Evolutionary conservation across 2,797 vertebrate genomes (phyloP), one percentile per base, ranked within the genome.

Genomic region (Zenarchopterus dispar): DNA sequence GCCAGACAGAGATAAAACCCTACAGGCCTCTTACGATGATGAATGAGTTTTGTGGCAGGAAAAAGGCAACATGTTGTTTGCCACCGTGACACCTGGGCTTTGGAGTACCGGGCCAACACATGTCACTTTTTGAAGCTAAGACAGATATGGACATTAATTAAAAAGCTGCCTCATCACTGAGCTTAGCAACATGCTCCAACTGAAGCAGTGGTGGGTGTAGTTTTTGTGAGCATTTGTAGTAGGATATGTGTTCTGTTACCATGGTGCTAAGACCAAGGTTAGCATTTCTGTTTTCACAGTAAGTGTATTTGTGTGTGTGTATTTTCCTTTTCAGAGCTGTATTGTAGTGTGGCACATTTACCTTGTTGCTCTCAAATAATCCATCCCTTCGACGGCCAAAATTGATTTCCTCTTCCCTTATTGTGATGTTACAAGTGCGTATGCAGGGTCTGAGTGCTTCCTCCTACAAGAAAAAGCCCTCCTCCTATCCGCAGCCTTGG

Each of bases 21-120:
- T 86, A 82, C 84, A 86, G 84, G 83, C 86, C 82, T 64, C 71
- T 67, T 50, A 73, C 8, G 69, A 87, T 89, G 87, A 90, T 88
- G 80, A 84, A 89, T n/a, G 58, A 49, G 61, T 67, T 82, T 81
- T 83, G 70, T 70, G 81, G 82, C 72, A 81, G 79, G 74, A 84
- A 83, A 80, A 78, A 80, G 77, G 70, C 75, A 75, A 81, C 71
- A 62, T 81, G 77, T 73, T 70, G 81, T 81, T 59, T 62, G 36
- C 36, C 5, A 39, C 59, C 75, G 78, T 84, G 84, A 88, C 85
- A 90, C 83, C 84, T 75, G 70, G 80, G 71, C 72, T 84, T 75
- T 67, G 55, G 73, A 24, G 58, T 63, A 56, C 33, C 62, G 75
- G 65, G 28, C 49, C 69, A 82, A 73, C 72, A 83, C 84, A 80